These are phyloP conservation scores for Bufo bufo DNA, from an alignment of 2,113 vertebrate genomes.

Conservation along the genomic window DNA sequence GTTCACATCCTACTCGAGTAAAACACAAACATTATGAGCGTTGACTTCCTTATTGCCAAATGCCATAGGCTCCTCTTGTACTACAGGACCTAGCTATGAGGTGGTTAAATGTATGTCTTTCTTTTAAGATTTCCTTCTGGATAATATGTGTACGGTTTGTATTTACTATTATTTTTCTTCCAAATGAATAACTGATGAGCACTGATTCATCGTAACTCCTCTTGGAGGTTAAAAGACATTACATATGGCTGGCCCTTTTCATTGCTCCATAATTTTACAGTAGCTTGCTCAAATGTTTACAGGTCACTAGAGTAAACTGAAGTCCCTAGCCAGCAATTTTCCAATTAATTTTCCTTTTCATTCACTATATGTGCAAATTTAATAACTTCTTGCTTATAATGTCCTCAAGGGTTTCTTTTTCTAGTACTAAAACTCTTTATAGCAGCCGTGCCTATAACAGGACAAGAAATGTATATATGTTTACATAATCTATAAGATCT, in stretches of 20 bases:
- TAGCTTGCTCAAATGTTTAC: slow-evolving; percentile 61
- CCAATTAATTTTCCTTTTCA: slow-evolving; percentile 65
- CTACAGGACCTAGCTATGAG: background rate
- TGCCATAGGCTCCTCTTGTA: slow-evolving; percentile 4
- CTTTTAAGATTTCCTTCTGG: background rate
- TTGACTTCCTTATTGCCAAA: slow-evolving; percentile 26
- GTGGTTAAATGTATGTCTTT: slow-evolving; percentile 3
- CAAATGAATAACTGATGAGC: slow-evolving; percentile 62
- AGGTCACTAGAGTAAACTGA: slow-evolving; percentile 57
- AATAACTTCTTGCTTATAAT: slow-evolving; percentile 59
- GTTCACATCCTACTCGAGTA: slow-evolving; percentile 29
- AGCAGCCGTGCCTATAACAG: slow-evolving; percentile 66
- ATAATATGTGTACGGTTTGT: background rate
- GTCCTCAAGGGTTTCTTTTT: slow-evolving; percentile 62
- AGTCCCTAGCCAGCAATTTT: slow-evolving; percentile 64
- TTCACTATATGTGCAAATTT: slow-evolving; percentile 57
- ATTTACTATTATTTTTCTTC: slow-evolving; percentile 22
- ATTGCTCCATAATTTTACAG: background rate
- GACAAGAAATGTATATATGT: too few relatives aligned
- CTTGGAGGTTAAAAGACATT: slow-evolving; percentile 58
- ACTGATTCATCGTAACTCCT: slow-evolving; percentile 17
- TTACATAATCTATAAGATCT: too few relatives aligned
- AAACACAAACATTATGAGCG: background rate
- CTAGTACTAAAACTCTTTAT: slow-evolving; percentile 61
- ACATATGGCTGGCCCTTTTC: slow-evolving; percentile 59